A percentile compares a stretch with the other conserved stretches of the same genome.
Conservation (phyloP, 2,888 invertebrate genomes). For the Mantis religiosa region DNA sequence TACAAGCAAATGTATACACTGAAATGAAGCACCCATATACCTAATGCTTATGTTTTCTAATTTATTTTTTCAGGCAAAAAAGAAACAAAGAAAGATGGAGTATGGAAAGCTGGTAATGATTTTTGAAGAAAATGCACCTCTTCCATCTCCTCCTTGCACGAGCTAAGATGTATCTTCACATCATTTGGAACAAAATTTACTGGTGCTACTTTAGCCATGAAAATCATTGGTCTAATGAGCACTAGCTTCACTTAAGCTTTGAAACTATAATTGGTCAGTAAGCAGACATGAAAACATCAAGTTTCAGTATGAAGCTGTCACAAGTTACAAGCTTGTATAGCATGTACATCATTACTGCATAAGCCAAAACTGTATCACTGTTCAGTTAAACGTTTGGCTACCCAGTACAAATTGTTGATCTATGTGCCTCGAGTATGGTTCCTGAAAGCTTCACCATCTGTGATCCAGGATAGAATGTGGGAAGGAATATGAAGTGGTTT, state of each 20-base stretch:
- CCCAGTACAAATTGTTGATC: neutral
- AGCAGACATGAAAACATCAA: neutral
- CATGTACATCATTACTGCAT: neutral
- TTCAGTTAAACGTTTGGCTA: neutral
- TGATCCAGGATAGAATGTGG: too few species aligned
- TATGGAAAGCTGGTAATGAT: slow-evolving; percentile 61
- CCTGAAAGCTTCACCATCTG: too few species aligned
- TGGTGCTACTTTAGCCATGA: neutral
- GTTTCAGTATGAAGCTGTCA: neutral
- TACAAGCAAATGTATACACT: too few species aligned
- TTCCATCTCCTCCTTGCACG: slow-evolving; percentile 48
- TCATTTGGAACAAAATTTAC: neutral
- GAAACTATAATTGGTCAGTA: neutral
- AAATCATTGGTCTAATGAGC: neutral
- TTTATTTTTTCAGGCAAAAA: slow-evolving; percentile 37
- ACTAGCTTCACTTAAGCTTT: neutral
- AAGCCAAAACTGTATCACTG: neutral
- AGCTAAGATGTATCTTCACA: neutral
- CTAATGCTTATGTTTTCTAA: too few species aligned
- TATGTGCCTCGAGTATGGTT: neutral
- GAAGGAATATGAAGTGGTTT: too few species aligned
- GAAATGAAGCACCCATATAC: too few species aligned
- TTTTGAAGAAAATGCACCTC: slow-evolving; percentile 66
- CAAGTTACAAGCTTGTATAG: neutral
- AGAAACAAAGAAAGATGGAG: slow-evolving; percentile 44